These are phyloP conservation scores for Iselma pallidipennis DNA, from an alignment of 2,888 invertebrate genomes.

Conservation along the genomic window DNA sequence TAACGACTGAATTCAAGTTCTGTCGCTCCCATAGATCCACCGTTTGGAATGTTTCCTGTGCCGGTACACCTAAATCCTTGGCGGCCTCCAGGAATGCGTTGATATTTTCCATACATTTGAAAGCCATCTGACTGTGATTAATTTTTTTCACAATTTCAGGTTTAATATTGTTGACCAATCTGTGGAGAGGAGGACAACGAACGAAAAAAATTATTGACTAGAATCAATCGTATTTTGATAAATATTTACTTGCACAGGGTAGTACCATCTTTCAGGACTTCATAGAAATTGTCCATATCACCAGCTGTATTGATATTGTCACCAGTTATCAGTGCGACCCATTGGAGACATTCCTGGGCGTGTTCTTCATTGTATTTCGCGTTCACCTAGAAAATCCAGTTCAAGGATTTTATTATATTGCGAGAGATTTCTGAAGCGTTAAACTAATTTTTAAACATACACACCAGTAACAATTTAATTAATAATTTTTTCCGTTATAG, in stretches of 20 bases:
- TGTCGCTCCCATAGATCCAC: constrained; percentile 97
- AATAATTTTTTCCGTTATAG: no score
- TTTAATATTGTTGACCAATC: constrained; percentile 84
- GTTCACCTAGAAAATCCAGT: constrained; percentile 82
- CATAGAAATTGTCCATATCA: constrained; percentile 92
- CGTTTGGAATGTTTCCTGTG: constrained; percentile 95
- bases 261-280: constrained; percentile 87
- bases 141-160: constrained; percentile 89
- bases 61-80: constrained; percentile 84
- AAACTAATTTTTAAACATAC: no score
- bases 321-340: constrained; percentile 87
- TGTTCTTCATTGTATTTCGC: constrained; percentile 96
- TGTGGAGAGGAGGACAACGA: constrained; percentile 57
- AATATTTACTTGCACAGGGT: constrained; percentile 82
- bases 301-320: constrained; percentile 85
- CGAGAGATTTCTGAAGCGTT: background rate
- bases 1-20: constrained; percentile 94
- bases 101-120: constrained; percentile 99
- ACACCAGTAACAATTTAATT: no score
- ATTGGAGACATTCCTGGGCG: constrained; percentile 89
- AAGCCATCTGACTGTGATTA: constrained; percentile 84
- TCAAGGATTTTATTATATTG: background rate
- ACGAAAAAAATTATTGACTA: no score
- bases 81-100: constrained; percentile 89
- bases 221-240: constrained; percentile 17